phyloP scores from a whole-genome alignment of 2,797 vertebrate species.

The Prionace glauca region DNA sequence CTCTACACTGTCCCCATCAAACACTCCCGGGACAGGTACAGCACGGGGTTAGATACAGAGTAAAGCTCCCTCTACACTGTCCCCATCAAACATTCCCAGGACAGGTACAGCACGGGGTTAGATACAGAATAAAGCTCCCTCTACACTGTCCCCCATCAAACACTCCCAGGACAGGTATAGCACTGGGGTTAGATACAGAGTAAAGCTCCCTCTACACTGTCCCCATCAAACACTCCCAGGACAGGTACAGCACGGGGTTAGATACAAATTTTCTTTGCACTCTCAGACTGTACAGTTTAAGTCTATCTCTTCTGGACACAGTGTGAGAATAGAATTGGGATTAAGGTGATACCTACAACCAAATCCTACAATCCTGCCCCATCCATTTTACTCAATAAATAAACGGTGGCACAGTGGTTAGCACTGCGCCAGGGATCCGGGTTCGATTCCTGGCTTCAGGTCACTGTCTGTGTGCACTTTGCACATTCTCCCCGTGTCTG shows the following conservation, averaged over 20 bases:
- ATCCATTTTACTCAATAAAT: not conserved
- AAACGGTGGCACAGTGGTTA: no score
- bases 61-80: not conserved
- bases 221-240: not conserved
- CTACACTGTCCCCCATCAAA: not conserved
- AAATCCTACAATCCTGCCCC: not conserved
- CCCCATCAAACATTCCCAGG: not conserved
- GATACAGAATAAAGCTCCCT: no score
- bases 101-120: no score
- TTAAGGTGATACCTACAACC: no score
- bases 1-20: not conserved
- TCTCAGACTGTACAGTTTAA: no score
- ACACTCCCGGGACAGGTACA: not conserved
- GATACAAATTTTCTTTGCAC: not conserved
- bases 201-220: not conserved
- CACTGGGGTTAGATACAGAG: not conserved
- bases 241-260: not conserved
- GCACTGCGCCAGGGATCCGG: no score
- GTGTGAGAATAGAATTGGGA: no score
- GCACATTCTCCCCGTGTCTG: no score
- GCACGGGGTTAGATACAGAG: not conserved
- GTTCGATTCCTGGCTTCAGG: no score
- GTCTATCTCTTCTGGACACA: no score
- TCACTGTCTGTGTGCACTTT: no score
- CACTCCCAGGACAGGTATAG: no score